Evolutionary conservation across 1,140 invertebrate species (phyloP).

Genomic region (Formica selysi): DNA sequence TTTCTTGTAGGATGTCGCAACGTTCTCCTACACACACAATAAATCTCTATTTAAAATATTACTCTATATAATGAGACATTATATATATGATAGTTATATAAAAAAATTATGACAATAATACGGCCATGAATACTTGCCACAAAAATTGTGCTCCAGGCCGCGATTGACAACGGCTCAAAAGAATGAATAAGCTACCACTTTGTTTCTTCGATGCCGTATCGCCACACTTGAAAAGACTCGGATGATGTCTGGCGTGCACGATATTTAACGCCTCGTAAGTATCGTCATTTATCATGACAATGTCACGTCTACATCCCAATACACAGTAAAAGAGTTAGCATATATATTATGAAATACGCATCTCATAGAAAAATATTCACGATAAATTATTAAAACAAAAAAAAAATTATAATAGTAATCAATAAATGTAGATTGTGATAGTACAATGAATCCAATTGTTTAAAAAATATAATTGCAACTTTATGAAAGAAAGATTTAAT

Average conservation of each 20-base stretch:
- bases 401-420: background rate
- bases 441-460: background rate
- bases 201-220: slow-evolving; percentile 88
- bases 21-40: slow-evolving; percentile 83
- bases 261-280: slow-evolving; percentile 92
- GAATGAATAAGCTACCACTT: slow-evolving; percentile 90
- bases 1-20: slow-evolving; percentile 89
- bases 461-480: background rate
- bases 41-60: slow-evolving; percentile 4
- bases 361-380: background rate
- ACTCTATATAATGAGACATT: too few species aligned
- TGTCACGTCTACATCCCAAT: slow-evolving; percentile 80
- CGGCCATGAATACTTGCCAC: slow-evolving; percentile 82
- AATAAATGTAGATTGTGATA: background rate
- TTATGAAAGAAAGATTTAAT: background rate
- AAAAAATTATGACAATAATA: background rate
- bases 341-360: background rate
- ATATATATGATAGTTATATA: background rate
- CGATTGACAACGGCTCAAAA: slow-evolving; percentile 91
- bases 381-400: background rate
- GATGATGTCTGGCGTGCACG: slow-evolving; percentile 91
- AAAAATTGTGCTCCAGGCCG: slow-evolving; percentile 87
- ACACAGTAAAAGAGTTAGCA: background rate
- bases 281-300: slow-evolving; percentile 91
- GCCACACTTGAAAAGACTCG: slow-evolving; percentile 91